Evolutionary conservation across 2,797 vertebrate genomes (phyloP), one percentile per base, ranked within the genome.

Genomic region (Rhinichthys osculus): DNA sequence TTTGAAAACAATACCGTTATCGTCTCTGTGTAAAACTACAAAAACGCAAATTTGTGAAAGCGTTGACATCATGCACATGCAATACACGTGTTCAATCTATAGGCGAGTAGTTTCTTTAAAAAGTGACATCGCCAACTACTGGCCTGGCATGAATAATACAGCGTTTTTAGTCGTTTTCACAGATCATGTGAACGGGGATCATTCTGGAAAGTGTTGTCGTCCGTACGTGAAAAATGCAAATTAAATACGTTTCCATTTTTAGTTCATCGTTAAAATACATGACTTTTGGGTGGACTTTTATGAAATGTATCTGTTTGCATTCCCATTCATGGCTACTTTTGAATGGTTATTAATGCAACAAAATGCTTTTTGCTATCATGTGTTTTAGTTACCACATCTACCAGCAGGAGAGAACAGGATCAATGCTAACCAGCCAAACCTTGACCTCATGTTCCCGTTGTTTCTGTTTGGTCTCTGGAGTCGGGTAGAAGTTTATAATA

Each of bases 381-480:
- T 5, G 23, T 16, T 59, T 23, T 77, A 59, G 33, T 77, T 59
- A 7, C 4, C 7, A n/a, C 21, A 78, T 78, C 33, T n/a, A 40
- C 35, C 52, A 40, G 54, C 23, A 27, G 76, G 35, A 59, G 11
- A 59, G n/a, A 78, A 59, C 21, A 27, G 30, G 19, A 54, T 59
- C 35, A 40, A 40, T 7, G 13, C 35, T 10, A 59, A 57, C 52
- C 76, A 59, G 35, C 21, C 35, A 59, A 59, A 78, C 54, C 21
- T 38, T 16, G 33, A 78, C 35, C 54, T 38, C 74, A 40, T 23
- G 74, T 57, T 78, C 35, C 21, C 52, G 40, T 9, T 13, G 1
- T 59, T 59, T 57, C 50, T 78, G 54, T 59, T 59, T 40, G 76
- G 33, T 78, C 76, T 78, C 76, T 23, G 54, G 52, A 78, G 76